Conservation (phyloP, 2,797 vertebrate genomes). For the Phataginus tetradactyla region DNA sequence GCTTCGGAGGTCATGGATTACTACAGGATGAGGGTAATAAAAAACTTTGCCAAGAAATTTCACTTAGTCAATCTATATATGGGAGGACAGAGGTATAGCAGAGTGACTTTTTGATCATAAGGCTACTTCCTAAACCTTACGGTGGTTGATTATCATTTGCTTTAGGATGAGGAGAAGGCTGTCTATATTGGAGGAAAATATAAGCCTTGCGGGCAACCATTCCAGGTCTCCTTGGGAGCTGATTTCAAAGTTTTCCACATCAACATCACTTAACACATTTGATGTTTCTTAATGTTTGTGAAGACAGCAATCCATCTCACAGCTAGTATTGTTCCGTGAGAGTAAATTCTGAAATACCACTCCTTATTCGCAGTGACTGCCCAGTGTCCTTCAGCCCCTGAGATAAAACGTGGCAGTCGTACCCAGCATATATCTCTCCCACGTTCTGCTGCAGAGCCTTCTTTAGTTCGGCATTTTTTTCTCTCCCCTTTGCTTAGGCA, state of each 20-base stretch:
- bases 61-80: not conserved
- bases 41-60: not conserved
- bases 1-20: not conserved
- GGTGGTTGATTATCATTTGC: not conserved
- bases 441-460: conserved; percentile 1
- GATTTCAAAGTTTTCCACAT: conserved; percentile 18
- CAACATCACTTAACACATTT: not conserved
- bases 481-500: not conserved
- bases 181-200: not conserved
- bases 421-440: not conserved
- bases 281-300: not conserved
- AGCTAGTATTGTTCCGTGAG: not conserved
- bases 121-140: not conserved
- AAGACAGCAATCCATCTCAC: not conserved
- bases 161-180: not conserved
- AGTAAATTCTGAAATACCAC: conserved; percentile 7
- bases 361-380: not conserved
- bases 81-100: not conserved
- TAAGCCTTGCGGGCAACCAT: not conserved
- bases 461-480: not conserved
- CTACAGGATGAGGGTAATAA: not conserved
- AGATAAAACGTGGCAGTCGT: not conserved
- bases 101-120: not conserved
- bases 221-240: not conserved
- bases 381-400: not conserved